These are phyloP conservation scores for Diadegma fenestrale DNA, from an alignment of 2,888 invertebrate genomes.

Conservation along the genomic window DNA sequence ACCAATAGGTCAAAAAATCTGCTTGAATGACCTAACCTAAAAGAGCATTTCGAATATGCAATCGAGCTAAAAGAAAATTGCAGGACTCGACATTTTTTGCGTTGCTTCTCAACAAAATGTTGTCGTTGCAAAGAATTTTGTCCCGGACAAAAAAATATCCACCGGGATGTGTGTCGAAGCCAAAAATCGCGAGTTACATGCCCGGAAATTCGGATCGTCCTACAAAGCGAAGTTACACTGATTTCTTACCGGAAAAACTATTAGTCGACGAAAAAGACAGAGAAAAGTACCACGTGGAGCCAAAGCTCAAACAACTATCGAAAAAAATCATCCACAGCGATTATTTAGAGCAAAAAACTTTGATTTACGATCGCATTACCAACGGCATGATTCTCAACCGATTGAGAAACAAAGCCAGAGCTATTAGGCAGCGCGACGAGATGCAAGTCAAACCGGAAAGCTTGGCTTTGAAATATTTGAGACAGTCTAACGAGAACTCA, in stretches of 20 bases:
- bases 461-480: conserved; percentile 86
- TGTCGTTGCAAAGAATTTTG: conserved; percentile 40
- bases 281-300: conserved; percentile 67
- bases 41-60: background rate
- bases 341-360: conserved; percentile 79
- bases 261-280: conserved; percentile 48
- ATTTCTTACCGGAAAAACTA: conserved; percentile 27
- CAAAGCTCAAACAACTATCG: conserved; percentile 77
- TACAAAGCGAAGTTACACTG: background rate
- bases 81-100: no score
- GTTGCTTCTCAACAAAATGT: conserved; percentile 29
- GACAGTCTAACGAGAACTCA: background rate
- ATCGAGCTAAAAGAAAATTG: background rate
- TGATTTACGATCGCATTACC: conserved; percentile 73
- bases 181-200: background rate
- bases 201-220: background rate
- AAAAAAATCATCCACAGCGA: conserved; percentile 83
- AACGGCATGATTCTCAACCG: conserved; percentile 70
- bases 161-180: background rate
- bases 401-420: conserved; percentile 65
- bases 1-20: background rate
- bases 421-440: conserved; percentile 75
- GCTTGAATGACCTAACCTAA: conserved; percentile 1
- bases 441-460: conserved; percentile 85
- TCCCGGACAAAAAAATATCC: conserved; percentile 9